phyloP scores from a whole-genome alignment of 2,797 vertebrate species.

The Morelia viridis region DNA sequence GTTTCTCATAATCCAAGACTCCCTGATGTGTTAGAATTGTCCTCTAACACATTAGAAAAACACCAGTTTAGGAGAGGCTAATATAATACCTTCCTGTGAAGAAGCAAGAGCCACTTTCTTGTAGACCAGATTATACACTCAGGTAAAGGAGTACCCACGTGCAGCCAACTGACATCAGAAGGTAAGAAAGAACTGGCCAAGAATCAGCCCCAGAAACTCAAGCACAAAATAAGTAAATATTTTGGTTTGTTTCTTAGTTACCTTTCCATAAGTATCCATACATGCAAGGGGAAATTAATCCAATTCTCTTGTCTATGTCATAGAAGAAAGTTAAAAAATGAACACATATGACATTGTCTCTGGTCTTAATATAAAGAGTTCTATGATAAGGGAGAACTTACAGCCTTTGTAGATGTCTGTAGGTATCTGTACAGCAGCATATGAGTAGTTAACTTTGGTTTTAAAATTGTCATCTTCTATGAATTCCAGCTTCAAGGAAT shows the following conservation, averaged over 20 bases:
- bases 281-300: neutral
- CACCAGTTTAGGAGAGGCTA: neutral
- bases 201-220: neutral
- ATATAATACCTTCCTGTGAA: neutral
- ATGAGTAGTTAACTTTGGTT: constrained; percentile 97
- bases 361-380: neutral
- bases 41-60: neutral
- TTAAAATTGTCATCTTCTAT: constrained; percentile 92
- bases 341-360: neutral
- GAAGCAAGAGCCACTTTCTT: neutral
- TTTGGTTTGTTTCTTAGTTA: neutral
- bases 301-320: neutral
- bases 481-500: constrained; percentile 90
- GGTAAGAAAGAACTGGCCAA: neutral
- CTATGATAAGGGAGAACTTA: constrained; percentile 72
- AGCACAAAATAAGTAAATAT: neutral
- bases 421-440: constrained; percentile 96
- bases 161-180: neutral
- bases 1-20: neutral
- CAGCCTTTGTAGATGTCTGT: constrained; percentile 99
- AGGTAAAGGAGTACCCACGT: neutral
- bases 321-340: neutral
- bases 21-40: neutral
- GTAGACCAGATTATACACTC: neutral
- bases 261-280: neutral